These are phyloP conservation scores for Leptopterna dolabrata DNA, from an alignment of 2,888 invertebrate genomes.

Conservation along the genomic window DNA sequence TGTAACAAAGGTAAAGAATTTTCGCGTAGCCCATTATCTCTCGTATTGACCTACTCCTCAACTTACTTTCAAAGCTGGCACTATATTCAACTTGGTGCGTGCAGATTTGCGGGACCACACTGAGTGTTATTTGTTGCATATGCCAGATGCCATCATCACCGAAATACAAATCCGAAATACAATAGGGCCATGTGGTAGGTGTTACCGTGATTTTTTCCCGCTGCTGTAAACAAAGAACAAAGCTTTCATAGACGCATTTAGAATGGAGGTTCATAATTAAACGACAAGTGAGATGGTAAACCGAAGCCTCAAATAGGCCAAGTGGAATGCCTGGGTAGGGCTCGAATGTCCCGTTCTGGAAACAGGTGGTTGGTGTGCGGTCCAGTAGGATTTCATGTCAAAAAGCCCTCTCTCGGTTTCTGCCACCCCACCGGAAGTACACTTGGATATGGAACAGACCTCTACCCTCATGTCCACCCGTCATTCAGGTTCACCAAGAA, in stretches of 20 bases:
- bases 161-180: conserved; percentile 33
- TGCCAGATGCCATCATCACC: background rate
- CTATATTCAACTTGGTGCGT: background rate
- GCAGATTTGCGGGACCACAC: background rate
- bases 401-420: background rate
- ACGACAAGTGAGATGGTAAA: background rate
- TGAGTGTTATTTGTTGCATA: background rate
- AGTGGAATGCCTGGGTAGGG: conserved; percentile 46
- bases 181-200: conserved; percentile 44
- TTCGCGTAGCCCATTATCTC: too few relatives aligned
- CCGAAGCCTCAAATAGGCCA: conserved; percentile 45
- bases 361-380: conserved; percentile 30
- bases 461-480: background rate
- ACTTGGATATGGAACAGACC: background rate
- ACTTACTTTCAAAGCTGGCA: too few relatives aligned
- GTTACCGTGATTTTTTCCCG: background rate
- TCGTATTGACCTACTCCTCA: too few relatives aligned
- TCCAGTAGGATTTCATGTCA: conserved; percentile 26
- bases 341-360: conserved; percentile 40
- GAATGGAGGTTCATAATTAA: background rate
- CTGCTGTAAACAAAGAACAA: background rate
- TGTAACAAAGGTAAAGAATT: too few relatives aligned
- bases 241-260: conserved; percentile 3
- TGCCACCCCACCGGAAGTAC: background rate
- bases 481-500: conserved; percentile 18